Evolutionary conservation across 2,113 vertebrate genomes (phyloP), one percentile per base, ranked within the genome.

Genomic region (Ahaetulla prasina): DNA sequence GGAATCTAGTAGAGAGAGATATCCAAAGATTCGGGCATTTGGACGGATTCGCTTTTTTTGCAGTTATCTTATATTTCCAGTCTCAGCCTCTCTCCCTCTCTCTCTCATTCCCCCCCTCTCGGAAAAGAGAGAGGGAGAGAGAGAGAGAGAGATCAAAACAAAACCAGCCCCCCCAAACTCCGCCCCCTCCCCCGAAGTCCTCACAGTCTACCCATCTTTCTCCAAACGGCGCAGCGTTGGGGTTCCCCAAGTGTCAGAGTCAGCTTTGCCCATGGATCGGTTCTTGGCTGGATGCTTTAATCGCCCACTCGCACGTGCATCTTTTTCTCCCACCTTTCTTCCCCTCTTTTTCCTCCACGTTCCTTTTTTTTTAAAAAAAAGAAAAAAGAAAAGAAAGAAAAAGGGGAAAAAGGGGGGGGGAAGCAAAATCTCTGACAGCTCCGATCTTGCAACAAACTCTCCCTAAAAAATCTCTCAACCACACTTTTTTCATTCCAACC

Each of bases 381-480:
- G 68, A 88, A 92, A 53, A 27, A 47, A 92, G 53, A 92, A 68
- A 92, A 49, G 12, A 47, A 94, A 97, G 98, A 97, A n/a, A 50
- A 88, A 43, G 53, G 20, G 53, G 20, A 0, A 60, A 60, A 60
- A 10, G 25, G 27, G 3, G 2, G 9, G 3, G n/a, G 14, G 16
- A 30, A n/a, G 12, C 4, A n/a, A 68, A 98, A 98, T 98, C 97
- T 98, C 97, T 98, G 98, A 98, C 98, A 97, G 97, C 97, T 95
- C 97, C 95, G 96, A 97, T 98, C 98, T 97, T 96, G 97, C 96
- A 92, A 96, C 95, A 98, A 98, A 98, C 98, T 98, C 98, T 98
- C 98, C 98, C 97, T 96, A 95, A 97, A 98, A 98, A 98, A 97
- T 98, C 98, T 97, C 97, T 96, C 97, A 96, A 96, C 96, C 97